Conservation (phyloP, 2,888 invertebrate species). For the Bruchidius siliquastri region DNA sequence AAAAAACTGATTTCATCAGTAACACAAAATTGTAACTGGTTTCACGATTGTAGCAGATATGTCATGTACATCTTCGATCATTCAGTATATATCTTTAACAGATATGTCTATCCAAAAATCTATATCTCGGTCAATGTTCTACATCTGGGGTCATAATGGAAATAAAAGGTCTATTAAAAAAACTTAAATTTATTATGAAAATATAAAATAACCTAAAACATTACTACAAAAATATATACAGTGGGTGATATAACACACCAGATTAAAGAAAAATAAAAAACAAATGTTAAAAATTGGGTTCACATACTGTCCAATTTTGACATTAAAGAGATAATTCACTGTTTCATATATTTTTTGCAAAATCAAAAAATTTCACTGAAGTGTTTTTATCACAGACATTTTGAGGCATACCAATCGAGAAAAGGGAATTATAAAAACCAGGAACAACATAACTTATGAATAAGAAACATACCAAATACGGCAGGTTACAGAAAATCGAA, state of each 20-base stretch:
- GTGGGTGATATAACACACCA: slow-evolving; percentile 16
- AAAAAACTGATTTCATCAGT: no score
- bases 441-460: not conserved
- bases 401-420: slow-evolving; percentile 38
- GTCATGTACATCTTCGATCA: no score
- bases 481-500: not conserved
- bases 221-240: slow-evolving; percentile 34
- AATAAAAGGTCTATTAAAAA: slow-evolving; percentile 12
- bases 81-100: no score
- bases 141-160: not conserved
- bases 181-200: slow-evolving; percentile 35
- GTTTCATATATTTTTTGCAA: not conserved
- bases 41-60: no score
- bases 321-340: not conserved
- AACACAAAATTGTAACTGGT: no score
- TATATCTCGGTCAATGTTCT: slow-evolving; percentile 1
- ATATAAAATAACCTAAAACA: slow-evolving; percentile 36
- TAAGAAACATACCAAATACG: not conserved
- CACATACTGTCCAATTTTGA: not conserved
- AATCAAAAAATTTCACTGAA: slow-evolving; percentile 4
- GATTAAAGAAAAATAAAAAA: slow-evolving; percentile 10
- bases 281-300: slow-evolving; percentile 10
- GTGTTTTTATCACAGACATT: slow-evolving; percentile 42
- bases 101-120: no score
- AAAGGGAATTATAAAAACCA: slow-evolving; percentile 14